Conservation (phyloP, 1,140 invertebrate species). For the Aphaenogaster ashmeadi region DNA sequence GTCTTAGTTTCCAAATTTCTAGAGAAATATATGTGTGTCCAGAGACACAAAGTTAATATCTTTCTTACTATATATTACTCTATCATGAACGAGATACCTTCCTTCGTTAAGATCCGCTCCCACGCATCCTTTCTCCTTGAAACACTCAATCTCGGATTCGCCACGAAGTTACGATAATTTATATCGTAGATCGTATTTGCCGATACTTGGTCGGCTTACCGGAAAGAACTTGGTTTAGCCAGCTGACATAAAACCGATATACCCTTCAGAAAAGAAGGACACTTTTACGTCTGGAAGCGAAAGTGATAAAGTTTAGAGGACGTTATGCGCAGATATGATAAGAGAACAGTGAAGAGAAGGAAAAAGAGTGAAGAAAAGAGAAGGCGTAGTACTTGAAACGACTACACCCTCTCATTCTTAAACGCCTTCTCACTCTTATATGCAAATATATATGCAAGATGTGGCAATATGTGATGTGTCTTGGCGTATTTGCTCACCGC, state of each 20-base stretch:
- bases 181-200: neutral
- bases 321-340: neutral
- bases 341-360: too few relatives aligned
- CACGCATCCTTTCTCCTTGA: neutral
- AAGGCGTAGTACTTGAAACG: neutral
- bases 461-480: conserved; percentile 6
- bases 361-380: neutral
- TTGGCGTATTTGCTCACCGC: conserved; percentile 40
- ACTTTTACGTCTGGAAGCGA: conserved; percentile 30
- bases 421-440: neutral
- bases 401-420: neutral
- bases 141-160: neutral
- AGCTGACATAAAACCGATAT: conserved; percentile 64
- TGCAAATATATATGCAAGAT: neutral
- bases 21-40: neutral
- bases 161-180: conserved; percentile 18
- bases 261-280: conserved; percentile 14
- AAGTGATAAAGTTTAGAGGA: conserved; percentile 39
- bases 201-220: neutral
- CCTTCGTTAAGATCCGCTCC: neutral
- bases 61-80: neutral
- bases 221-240: conserved; percentile 29
- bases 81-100: neutral
- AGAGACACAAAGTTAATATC: neutral
- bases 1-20: neutral